Evolutionary conservation across 2,113 vertebrate species (phyloP).

Genomic region (Oreochromis aureus): DNA sequence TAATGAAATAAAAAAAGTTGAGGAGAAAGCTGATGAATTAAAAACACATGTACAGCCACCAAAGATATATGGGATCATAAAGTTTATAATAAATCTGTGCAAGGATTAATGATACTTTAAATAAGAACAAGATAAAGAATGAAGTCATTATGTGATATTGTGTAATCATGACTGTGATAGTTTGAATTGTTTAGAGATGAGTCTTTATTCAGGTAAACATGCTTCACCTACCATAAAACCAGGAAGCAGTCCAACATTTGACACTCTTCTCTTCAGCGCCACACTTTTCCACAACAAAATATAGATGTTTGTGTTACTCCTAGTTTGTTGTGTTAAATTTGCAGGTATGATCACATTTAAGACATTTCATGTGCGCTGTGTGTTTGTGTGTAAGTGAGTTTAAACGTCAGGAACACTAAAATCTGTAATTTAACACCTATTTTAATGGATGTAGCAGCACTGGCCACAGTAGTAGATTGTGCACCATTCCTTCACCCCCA

Average conservation of each 20-base stretch:
- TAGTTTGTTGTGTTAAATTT: too few relatives aligned
- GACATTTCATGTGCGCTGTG: neutral
- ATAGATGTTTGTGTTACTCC: too few relatives aligned
- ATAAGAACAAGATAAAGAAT: neutral
- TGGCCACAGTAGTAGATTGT: neutral
- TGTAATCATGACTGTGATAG: rapidly evolving
- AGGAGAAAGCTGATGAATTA: neutral
- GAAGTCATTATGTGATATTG: neutral
- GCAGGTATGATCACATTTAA: too few relatives aligned
- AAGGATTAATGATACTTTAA: neutral
- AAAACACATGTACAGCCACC: neutral
- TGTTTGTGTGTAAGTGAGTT: neutral
- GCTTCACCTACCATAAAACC: neutral
- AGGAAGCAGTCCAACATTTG: neutral
- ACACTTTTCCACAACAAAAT: too few relatives aligned
- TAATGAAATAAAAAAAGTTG: neutral
- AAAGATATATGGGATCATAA: neutral
- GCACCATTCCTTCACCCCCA: too few relatives aligned
- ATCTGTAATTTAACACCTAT: neutral
- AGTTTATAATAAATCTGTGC: neutral
- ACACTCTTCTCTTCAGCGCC: too few relatives aligned
- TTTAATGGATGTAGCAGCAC: neutral
- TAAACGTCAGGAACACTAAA: neutral
- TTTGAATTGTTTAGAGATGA: neutral
- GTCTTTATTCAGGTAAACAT: neutral